phyloP scores from a whole-genome alignment of 2,888 invertebrate species.

The Chloroclysta siterata region DNA sequence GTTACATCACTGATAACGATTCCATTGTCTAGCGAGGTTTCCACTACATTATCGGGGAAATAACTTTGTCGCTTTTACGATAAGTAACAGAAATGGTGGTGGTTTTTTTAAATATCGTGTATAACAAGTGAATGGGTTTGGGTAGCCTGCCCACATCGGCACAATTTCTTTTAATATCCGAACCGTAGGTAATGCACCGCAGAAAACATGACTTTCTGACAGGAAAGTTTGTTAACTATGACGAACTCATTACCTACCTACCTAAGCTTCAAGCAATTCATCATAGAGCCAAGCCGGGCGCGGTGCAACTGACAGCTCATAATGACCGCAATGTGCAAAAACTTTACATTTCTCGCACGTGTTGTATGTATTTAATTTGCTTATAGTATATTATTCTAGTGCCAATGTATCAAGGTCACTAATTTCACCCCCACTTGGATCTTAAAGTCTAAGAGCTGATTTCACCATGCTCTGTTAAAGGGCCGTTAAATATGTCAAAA shows the following conservation, averaged over 20 bases:
- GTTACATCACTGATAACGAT: conserved; percentile 45
- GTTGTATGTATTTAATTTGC: background rate
- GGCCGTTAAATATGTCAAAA: too few species aligned
- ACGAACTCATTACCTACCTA: too few species aligned
- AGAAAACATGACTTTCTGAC: too few species aligned
- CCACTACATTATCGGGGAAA: conserved; percentile 25
- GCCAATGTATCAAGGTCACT: background rate
- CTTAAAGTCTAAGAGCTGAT: too few species aligned
- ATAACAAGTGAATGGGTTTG: background rate
- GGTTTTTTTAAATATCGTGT: conserved; percentile 8
- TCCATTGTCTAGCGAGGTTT: conserved; percentile 34
- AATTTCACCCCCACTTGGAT: background rate
- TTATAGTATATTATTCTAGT: background rate
- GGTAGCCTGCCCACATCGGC: background rate
- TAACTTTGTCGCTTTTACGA: conserved; percentile 10
- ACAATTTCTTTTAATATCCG: too few species aligned
- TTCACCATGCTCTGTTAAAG: too few species aligned
- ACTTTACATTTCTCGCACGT: background rate
- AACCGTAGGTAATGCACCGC: too few species aligned
- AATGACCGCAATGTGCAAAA: background rate
- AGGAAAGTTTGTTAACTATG: too few species aligned
- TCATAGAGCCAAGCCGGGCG: background rate
- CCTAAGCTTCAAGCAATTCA: background rate
- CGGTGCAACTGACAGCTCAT: conserved; percentile 2
- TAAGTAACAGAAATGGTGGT: conserved; percentile 10